These are phyloP conservation scores for Sebastes itinus DNA, from an alignment of 2,797 vertebrate species.

Conservation along the genomic window DNA sequence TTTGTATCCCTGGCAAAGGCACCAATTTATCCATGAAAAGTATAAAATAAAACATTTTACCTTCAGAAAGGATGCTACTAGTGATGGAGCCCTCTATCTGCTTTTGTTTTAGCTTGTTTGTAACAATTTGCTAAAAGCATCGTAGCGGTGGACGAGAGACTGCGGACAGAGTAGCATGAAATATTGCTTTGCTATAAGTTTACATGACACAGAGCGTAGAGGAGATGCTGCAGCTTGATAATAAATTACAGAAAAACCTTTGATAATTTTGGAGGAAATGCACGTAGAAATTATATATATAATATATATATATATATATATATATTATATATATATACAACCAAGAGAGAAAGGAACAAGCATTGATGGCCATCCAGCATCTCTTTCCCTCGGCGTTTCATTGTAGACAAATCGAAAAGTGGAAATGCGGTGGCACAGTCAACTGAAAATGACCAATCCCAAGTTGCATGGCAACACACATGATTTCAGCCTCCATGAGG, in stretches of 20 bases:
- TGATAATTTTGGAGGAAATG: background rate
- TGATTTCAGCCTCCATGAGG: background rate
- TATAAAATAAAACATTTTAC: too few species aligned
- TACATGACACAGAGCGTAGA: background rate
- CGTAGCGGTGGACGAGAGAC: background rate
- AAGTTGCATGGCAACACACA: background rate
- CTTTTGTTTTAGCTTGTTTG: too few species aligned
- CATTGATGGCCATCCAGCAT: too few species aligned
- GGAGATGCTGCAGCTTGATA: background rate
- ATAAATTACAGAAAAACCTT: background rate
- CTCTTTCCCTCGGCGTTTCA: background rate
- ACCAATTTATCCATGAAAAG: too few species aligned
- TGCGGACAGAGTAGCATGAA: background rate
- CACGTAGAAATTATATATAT: background rate
- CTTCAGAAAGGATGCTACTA: too few species aligned
- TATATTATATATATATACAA: too few species aligned
- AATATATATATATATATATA: too few species aligned
- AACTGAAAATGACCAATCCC: background rate
- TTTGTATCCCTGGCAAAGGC: too few species aligned
- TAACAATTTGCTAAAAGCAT: background rate
- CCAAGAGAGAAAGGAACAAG: background rate
- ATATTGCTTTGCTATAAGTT: background rate
- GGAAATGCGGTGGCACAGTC: rapidly evolving
- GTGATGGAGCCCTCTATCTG: too few species aligned
- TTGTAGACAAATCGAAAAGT: too few species aligned